Base-by-base conservation (phyloP, 2,888 invertebrate species). In the Physocephala rufipes region DNA sequence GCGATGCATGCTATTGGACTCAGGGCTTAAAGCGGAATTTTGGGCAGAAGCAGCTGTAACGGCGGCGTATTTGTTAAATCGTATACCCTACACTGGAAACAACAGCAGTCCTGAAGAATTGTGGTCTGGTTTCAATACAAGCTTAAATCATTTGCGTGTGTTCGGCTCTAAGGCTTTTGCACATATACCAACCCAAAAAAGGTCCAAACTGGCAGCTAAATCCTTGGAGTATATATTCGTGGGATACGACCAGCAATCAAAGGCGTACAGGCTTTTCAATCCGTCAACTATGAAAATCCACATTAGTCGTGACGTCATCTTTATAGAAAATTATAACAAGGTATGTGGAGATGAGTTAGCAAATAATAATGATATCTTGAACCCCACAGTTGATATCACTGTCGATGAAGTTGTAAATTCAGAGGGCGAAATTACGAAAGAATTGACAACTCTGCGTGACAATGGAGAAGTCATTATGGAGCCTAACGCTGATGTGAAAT, bases 41-140 rank as follows among this genome's bases (percentile, higher is more conserved):
- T 71, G 71, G 67, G 71, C 67, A 13, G 61, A 70, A 65, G 72
- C 72, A 13, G 69, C 72, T 15, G 21, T 43, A 12, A 70, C 72
- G 13, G 72, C 69, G 15, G 72, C 62, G 2, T 72, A 72, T n/a
- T 36, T 72, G 26, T 15, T 62, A 3, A 72, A 72, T 51, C 63
- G 64, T 5, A 64, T 72, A 49, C 68, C 71, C 1, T 72, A 64
- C 45, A 53, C 66, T 15, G 30, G 59, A 21, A 45, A n/a, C 7
- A 16, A 15, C 5, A 13, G 13, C 26, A 51, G 4, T 51, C 15
- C 51, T 19, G 51, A 12, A 12, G 51, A 51, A 19, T 2, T 12
- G 16, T 59, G 59, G 24, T 28, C 59, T 24, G 16, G 30, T n/a
- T 7, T 21, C 15, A 59, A 24, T 4, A 7, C 59, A 5, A 59